A percentile compares a stretch with the other conserved stretches of the same genome.
phyloP scores from a whole-genome alignment of 2,888 invertebrate genomes.

The Helicoverpa assulta region DNA sequence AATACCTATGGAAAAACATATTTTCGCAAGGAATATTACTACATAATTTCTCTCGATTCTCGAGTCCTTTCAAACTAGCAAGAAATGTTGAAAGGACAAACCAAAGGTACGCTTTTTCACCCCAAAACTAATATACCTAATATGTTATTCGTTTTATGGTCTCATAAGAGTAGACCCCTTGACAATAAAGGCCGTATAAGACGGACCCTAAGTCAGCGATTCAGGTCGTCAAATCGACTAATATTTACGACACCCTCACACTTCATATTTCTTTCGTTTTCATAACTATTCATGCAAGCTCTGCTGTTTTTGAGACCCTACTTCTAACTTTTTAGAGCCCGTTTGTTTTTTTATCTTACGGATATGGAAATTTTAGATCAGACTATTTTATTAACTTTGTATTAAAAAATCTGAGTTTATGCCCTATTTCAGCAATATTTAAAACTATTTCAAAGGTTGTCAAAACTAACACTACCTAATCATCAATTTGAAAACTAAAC shows the following conservation, averaged over 20 bases:
- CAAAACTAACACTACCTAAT: too few relatives aligned
- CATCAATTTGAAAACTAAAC: too few relatives aligned
- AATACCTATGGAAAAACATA: too few relatives aligned
- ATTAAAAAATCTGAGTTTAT: too few relatives aligned
- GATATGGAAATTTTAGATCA: not conserved
- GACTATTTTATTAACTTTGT: not conserved
- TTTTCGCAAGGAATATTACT: not conserved
- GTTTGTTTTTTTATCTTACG: constrained; percentile 56
- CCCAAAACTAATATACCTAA: constrained; percentile 27
- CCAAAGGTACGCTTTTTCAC: constrained; percentile 23
- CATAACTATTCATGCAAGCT: constrained; percentile 56
- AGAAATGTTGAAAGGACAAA: constrained; percentile 1
- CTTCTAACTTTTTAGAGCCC: constrained; percentile 42
- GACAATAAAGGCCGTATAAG: constrained; percentile 29
- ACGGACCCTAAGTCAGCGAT: constrained; percentile 36
- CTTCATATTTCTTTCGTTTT: constrained; percentile 58
- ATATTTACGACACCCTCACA: constrained; percentile 62
- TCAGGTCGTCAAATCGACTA: constrained; percentile 47
- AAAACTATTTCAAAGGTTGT: too few relatives aligned
- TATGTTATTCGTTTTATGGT: constrained; percentile 28
- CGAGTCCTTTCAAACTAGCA: not conserved
- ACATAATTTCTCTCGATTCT: not conserved
- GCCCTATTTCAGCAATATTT: not conserved
- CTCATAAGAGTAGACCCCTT: not conserved
- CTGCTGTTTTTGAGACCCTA: constrained; percentile 46